These are phyloP conservation scores for Callinectes sapidus DNA, from an alignment of 2,888 invertebrate species.

Conservation along the genomic window DNA sequence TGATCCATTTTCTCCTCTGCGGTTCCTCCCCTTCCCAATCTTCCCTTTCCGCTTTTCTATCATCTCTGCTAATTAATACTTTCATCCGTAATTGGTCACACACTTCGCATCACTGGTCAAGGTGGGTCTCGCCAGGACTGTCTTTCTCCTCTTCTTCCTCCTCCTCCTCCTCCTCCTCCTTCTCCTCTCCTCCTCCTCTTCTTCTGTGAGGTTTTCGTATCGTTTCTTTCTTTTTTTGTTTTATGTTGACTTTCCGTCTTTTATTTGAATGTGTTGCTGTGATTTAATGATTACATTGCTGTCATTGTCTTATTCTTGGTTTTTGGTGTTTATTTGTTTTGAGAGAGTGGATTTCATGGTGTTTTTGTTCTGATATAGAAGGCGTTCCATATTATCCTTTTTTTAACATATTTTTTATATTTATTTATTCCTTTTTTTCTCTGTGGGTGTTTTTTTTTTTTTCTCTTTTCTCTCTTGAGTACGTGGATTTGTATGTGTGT, in stretches of 20 bases:
- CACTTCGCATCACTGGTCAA: slow-evolving; percentile 17
- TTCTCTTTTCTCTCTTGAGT: neutral
- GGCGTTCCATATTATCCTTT: neutral
- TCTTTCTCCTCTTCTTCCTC: neutral
- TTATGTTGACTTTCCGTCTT: neutral
- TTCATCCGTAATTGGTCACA: slow-evolving; percentile 21
- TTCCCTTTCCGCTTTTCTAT: slow-evolving; percentile 20
- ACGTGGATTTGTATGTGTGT: neutral
- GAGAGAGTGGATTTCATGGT: too few relatives aligned
- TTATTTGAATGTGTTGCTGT: neutral
- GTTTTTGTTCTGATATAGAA: too few relatives aligned
- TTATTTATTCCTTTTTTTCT: neutral
- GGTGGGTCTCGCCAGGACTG: neutral
- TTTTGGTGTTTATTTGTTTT: neutral
- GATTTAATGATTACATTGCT: neutral
- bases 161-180: slow-evolving; percentile 12
- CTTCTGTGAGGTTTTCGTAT: neutral
- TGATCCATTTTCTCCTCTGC: slow-evolving; percentile 29
- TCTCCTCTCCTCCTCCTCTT: neutral
- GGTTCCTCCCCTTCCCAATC: slow-evolving; percentile 22
- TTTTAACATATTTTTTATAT: neutral
- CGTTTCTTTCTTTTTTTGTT: neutral
- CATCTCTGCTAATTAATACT: slow-evolving; percentile 21
- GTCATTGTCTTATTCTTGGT: neutral
- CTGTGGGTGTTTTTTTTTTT: neutral